Percentiles rank a stretch among this genome's conserved stretches.
Conservation (phyloP, 2,113 vertebrate species). For the Sapayoa aenigma region DNA sequence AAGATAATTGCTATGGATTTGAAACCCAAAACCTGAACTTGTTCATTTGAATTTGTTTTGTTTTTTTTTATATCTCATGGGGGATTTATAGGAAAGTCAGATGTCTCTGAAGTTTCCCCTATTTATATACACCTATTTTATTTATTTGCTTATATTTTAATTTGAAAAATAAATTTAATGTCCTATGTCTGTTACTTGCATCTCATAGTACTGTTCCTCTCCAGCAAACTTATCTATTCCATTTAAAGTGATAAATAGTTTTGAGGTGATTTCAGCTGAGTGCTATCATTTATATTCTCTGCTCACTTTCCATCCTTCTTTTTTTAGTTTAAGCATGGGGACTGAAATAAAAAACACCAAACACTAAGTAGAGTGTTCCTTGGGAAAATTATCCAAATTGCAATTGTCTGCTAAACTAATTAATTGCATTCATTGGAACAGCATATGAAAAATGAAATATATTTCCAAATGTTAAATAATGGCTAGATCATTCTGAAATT, state of each 20-base stretch:
- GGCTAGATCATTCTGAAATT: constrained; percentile 18
- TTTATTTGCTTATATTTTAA: too few relatives aligned
- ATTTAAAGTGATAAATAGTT: neutral
- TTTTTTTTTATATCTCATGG: neutral
- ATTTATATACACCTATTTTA: accelerated
- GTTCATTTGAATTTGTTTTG: neutral
- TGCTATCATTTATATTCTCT: neutral
- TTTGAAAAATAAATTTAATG: neutral
- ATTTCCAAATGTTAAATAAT: constrained; percentile 46
- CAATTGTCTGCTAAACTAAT: constrained; percentile 22
- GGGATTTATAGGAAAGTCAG: neutral
- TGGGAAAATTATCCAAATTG: constrained; percentile 39
- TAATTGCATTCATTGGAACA: constrained; percentile 14
- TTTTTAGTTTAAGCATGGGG: neutral
- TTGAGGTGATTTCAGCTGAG: neutral
- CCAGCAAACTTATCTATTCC: neutral
- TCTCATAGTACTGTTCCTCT: neutral
- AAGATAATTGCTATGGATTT: neutral
- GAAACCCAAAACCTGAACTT: neutral
- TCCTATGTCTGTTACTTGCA: accelerated
- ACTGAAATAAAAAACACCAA: neutral
- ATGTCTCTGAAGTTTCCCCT: neutral
- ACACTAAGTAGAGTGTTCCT: neutral
- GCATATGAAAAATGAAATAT: constrained; percentile 38
- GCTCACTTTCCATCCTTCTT: neutral